A percentile compares a stretch with the other conserved stretches of the same genome.
phyloP scores from a whole-genome alignment of 2,888 invertebrate genomes.

The Andrena trimmerana region DNA sequence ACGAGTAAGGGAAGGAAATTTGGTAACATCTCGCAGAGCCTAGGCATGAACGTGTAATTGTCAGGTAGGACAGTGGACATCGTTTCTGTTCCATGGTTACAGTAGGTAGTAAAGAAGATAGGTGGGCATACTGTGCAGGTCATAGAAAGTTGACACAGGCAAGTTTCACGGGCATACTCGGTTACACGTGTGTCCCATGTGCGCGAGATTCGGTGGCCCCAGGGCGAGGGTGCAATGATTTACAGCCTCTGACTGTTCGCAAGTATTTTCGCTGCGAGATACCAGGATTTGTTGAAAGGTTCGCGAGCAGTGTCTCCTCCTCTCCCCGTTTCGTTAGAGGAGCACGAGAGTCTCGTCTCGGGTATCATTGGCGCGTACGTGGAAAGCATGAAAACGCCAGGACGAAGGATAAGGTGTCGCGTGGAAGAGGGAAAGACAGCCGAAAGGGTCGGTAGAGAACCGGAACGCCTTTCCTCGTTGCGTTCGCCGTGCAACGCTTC shows the following conservation, averaged over 20 bases:
- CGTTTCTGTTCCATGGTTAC: not conserved
- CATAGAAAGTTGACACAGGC: not conserved
- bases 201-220: not conserved
- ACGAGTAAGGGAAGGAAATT: too few relatives aligned
- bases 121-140: not conserved
- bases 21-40: too few relatives aligned
- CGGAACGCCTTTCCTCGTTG: constrained; percentile 48
- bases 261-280: not conserved
- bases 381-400: constrained; percentile 1
- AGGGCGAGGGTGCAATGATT: not conserved
- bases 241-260: not conserved
- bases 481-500: constrained; percentile 60
- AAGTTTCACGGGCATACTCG: constrained; percentile 2
- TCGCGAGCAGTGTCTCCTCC: not conserved
- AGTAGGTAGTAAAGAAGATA: not conserved
- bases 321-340: not conserved
- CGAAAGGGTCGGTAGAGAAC: constrained; percentile 49
- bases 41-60: too few relatives aligned
- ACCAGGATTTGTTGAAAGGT: not conserved
- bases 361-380: too few relatives aligned
- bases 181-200: constrained; percentile 17
- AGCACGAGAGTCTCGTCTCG: too few relatives aligned
- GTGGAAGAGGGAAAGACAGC: not conserved
- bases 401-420: constrained; percentile 7
- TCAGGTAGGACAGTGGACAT: not conserved